Percentiles rank a stretch among this genome's conserved stretches.
Evolutionary conservation across 2,113 vertebrate species (phyloP).

Genomic region (Cairina moschata): DNA sequence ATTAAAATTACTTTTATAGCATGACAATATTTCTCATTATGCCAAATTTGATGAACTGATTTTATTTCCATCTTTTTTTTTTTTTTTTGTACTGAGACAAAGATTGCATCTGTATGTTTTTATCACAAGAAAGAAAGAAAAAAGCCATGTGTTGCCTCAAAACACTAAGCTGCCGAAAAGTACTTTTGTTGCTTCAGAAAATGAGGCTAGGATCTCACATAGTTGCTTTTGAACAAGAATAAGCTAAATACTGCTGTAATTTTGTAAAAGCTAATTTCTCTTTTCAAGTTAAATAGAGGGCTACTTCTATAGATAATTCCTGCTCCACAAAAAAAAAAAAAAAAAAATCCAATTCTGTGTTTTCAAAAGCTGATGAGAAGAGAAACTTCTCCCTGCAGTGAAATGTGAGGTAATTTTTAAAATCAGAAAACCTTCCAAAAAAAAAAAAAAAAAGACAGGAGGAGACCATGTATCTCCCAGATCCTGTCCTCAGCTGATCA

Average conservation of each 20-base stretch:
- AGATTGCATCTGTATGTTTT: constrained; percentile 69
- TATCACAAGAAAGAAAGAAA: constrained; percentile 37
- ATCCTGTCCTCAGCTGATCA: constrained; percentile 53
- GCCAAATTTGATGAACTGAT: constrained; percentile 51
- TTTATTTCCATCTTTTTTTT: constrained; percentile 39
- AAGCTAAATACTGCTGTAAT: constrained; percentile 51
- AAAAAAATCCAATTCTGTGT: background rate
- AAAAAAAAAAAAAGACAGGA: background rate
- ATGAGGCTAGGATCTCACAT: constrained; percentile 48
- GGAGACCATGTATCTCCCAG: background rate
- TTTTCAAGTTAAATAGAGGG: constrained; percentile 58
- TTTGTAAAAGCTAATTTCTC: constrained; percentile 54
- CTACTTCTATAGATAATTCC: constrained; percentile 31
- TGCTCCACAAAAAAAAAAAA: background rate
- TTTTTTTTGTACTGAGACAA: constrained; percentile 39
- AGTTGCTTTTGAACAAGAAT: constrained; percentile 57
- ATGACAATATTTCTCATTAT: constrained; percentile 55
- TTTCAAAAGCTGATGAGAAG: background rate
- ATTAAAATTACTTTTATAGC: constrained; percentile 61
- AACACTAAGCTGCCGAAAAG: constrained; percentile 54
- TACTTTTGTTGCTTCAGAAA: constrained; percentile 60
- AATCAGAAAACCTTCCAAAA: background rate
- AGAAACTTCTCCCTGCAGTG: constrained; percentile 2
- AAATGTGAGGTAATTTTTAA: constrained; percentile 6
- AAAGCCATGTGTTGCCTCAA: constrained; percentile 60